These are phyloP conservation scores for Drosophila bocqueti DNA, from an alignment of 1,140 invertebrate genomes.

Conservation along the genomic window DNA sequence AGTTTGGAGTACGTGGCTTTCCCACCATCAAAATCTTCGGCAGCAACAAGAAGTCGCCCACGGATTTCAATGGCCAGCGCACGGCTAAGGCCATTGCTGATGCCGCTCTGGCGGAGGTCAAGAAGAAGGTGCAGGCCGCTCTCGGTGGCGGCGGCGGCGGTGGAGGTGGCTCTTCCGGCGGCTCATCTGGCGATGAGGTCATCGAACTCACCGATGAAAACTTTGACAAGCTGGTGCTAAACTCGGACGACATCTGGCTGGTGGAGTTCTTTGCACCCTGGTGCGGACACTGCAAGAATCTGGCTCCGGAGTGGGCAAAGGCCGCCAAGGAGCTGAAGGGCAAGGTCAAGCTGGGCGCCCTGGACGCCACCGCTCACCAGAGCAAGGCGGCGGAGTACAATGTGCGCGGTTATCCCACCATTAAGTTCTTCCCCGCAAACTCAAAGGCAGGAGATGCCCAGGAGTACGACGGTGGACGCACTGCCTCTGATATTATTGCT, in stretches of 20 bases:
- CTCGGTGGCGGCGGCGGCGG: conserved; percentile 75
- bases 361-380: conserved; percentile 97
- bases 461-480: conserved; percentile 96
- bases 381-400: conserved; percentile 91
- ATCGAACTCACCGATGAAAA: conserved; percentile 97
- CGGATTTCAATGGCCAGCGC: conserved; percentile 94
- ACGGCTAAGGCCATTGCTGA: conserved; percentile 95
- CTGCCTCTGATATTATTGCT: conserved; percentile 94
- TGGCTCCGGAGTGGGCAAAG: conserved; percentile 97
- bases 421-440: conserved; percentile 96
- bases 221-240: conserved; percentile 95
- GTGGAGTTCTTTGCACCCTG: conserved; percentile 99
- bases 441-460: conserved; percentile 90
- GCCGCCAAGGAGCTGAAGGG: conserved; percentile 98
- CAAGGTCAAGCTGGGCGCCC: conserved; percentile 96
- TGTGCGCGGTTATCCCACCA: conserved; percentile 98
- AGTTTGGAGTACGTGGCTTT: conserved; percentile 95
- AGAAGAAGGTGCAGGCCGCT: conserved; percentile 76
- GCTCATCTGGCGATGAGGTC: conserved; percentile 88
- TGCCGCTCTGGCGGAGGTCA: conserved; percentile 88
- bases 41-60: conserved; percentile 93
- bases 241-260: conserved; percentile 97
- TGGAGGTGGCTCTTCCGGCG: conserved; percentile 35
- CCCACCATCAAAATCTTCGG: conserved; percentile 99
- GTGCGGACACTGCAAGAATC: conserved; percentile 98